Base-by-base conservation (phyloP, 1,140 invertebrate species). In the Heliconius hermathena region DNA sequence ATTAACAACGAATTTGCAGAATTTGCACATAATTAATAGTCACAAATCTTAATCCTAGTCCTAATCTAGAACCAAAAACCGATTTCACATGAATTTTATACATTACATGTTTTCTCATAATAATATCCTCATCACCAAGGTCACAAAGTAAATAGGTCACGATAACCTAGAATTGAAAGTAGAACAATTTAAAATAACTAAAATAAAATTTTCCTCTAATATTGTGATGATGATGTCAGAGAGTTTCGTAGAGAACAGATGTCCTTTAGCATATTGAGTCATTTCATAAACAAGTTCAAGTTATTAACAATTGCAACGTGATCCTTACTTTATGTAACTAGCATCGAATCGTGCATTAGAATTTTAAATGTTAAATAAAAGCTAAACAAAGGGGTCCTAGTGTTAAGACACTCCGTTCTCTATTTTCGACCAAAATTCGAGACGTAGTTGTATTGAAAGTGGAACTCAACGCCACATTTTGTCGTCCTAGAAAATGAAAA, bases 201-300 rank as follows among this genome's bases (percentile, higher is more conserved):
- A 60, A 74, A 70, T 77, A 74, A 81, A 52, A 54, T 74, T 81
- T 81, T 74, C 76, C 76, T 81, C 38, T 57, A 77, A 9, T n/a
- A 73, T 33, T 72, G 16, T 22, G 54, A 71, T n/a, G 70, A 66
- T 81, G 75, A 81, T 77, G 75, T 81, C 79, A 81, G 74, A 73
- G 18, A 46, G 73, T 74, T 81, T 73, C 79, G 36, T 52, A 77
- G 79, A 81, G 73, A 74, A 74, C 79, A 76, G 74, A 80, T 80
- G 79, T 77, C n/a, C 71, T 80, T 70, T 29, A 76, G 72, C 38
- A 80, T 70, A 36, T 76, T 80, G 74, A 77, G 20, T 77, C 79
- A 80, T 22, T 46, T 73, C n/a, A 57, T 33, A 72, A 52, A 71
- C 70, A 71, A 72, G 76, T 72, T 77, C 33, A 71, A 66, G 60